phyloP scores from a whole-genome alignment of 2,113 vertebrate genomes.

The Dasyurus viverrinus region DNA sequence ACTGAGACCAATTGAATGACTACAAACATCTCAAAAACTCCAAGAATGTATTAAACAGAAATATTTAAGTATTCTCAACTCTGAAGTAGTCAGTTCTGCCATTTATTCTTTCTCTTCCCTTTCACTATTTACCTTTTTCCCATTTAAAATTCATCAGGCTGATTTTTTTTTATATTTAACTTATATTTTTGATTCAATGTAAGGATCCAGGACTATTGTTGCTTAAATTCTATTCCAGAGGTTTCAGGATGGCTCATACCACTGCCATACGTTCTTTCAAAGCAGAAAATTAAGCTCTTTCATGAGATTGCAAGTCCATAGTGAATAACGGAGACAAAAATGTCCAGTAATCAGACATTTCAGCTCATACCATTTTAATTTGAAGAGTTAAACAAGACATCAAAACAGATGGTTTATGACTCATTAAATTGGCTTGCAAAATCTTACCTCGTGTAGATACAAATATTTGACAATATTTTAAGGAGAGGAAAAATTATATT shows the following conservation, averaged over 20 bases:
- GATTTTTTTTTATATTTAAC: constrained; percentile 3
- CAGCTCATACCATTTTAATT: constrained; percentile 33
- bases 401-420: background rate
- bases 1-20: too few relatives aligned
- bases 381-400: constrained; percentile 11
- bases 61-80: too few relatives aligned
- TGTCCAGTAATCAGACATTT: constrained; percentile 50
- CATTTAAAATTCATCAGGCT: constrained; percentile 8
- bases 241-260: constrained; percentile 35
- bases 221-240: constrained; percentile 21
- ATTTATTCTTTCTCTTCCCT: too few relatives aligned
- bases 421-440: constrained; percentile 40
- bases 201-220: constrained; percentile 27
- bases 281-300: constrained; percentile 41
- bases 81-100: too few relatives aligned
- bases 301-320: constrained; percentile 3
- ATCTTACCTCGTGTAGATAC: background rate
- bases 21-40: too few relatives aligned
- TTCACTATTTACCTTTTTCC: background rate
- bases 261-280: background rate
- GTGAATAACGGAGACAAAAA: constrained; percentile 13
- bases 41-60: too few relatives aligned
- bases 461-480: too few relatives aligned
- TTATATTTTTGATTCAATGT: constrained; percentile 43
- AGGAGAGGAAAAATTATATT: too few relatives aligned